These are phyloP conservation scores for Drosophila grimshawi DNA, from an alignment of 1,140 invertebrate species.

Conservation along the genomic window DNA sequence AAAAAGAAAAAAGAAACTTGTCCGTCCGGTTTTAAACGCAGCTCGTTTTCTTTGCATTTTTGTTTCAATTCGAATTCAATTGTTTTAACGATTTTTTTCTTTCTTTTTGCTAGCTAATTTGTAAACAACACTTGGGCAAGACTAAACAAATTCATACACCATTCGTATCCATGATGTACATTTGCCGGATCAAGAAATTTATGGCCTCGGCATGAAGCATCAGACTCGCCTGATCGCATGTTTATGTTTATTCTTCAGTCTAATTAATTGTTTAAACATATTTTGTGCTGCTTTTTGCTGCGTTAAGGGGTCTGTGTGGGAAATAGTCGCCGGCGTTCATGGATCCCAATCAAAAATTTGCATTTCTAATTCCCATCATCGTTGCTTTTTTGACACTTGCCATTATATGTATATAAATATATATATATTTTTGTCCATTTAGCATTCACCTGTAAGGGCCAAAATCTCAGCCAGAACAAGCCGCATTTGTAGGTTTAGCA, in stretches of 20 bases:
- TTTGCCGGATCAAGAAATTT: slow-evolving; percentile 37
- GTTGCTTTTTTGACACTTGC: slow-evolving; percentile 37
- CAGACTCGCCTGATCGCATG: slow-evolving; percentile 4
- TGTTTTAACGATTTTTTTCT: slow-evolving; percentile 56
- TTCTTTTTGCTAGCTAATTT: slow-evolving; percentile 58
- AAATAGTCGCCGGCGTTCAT: slow-evolving; percentile 28
- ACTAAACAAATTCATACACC: slow-evolving; percentile 66
- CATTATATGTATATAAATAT: slow-evolving; percentile 25
- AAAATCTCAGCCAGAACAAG: not conserved
- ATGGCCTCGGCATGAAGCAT: slow-evolving; percentile 34
- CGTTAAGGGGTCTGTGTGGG: slow-evolving; percentile 1
- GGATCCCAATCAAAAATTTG: slow-evolving; percentile 15
- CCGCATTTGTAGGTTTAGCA: not conserved
- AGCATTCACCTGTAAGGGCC: not conserved
- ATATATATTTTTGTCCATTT: slow-evolving; percentile 16
- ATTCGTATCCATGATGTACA: slow-evolving; percentile 21
- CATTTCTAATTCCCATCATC: slow-evolving; percentile 22
- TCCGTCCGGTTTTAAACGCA: slow-evolving; percentile 37
- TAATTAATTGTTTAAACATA: slow-evolving; percentile 81
- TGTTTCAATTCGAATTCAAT: slow-evolving; percentile 48
- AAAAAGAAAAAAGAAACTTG: slow-evolving; percentile 3
- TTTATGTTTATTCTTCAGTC: slow-evolving; percentile 68
- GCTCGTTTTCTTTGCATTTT: slow-evolving; percentile 11
- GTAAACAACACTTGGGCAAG: slow-evolving; percentile 68
- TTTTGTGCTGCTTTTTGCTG: slow-evolving; percentile 14